Evolutionary conservation across 2,113 vertebrate species (phyloP).

Genomic region (Sturnus vulgaris): DNA sequence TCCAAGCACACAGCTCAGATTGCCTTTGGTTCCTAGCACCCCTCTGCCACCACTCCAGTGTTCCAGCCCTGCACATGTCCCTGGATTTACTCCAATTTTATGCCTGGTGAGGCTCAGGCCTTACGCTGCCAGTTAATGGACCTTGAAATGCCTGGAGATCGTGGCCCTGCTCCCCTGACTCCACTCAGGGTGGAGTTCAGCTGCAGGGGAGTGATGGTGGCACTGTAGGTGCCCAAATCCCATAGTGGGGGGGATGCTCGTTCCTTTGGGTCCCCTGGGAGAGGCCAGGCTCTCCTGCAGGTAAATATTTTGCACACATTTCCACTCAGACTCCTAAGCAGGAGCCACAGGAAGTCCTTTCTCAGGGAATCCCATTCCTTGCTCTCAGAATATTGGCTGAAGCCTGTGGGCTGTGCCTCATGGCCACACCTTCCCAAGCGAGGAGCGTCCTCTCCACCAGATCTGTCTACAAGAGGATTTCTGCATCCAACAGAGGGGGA

Average conservation of each 20-base stretch:
- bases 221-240: background rate
- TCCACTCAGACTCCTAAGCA: accelerated
- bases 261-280: background rate
- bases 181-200: background rate
- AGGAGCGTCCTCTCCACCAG: background rate
- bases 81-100: background rate
- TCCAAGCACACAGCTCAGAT: background rate
- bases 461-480: background rate
- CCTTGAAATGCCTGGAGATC: background rate
- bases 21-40: background rate
- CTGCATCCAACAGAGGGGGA: background rate
- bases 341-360: background rate
- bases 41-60: accelerated
- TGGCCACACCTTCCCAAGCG: background rate
- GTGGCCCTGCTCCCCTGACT: background rate
- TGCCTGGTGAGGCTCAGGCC: background rate
- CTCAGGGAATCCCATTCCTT: background rate
- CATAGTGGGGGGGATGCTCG: accelerated
- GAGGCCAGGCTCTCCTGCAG: background rate
- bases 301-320: background rate
- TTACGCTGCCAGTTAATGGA: background rate
- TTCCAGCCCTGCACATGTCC: background rate
- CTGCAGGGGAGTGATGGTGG: background rate
- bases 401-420: background rate
- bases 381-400: background rate